Conservation (phyloP, 2,113 vertebrate species). For the Xiphophorus hellerii region DNA sequence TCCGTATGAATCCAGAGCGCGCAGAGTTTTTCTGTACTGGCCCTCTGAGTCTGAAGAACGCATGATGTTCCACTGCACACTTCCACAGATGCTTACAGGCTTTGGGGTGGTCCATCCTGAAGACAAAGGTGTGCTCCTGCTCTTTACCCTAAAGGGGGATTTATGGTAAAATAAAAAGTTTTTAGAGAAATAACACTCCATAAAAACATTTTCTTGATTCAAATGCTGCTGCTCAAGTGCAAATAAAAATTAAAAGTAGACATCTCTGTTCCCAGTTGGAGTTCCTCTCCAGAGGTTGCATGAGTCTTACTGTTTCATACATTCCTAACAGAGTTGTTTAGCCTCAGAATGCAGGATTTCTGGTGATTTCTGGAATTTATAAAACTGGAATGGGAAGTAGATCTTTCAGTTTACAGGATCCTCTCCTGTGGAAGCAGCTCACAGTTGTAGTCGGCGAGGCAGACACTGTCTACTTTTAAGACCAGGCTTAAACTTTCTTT, state of each 20-base stretch:
- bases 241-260: background rate
- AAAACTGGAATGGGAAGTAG: too few relatives aligned
- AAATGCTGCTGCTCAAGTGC: background rate
- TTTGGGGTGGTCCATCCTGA: constrained; percentile 96
- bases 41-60: constrained; percentile 95
- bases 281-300: background rate
- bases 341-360: too few relatives aligned
- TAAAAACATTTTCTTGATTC: background rate
- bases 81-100: constrained; percentile 99
- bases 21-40: constrained; percentile 90
- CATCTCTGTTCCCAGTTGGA: background rate
- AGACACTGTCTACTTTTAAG: too few relatives aligned
- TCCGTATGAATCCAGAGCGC: constrained; percentile 90
- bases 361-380: too few relatives aligned
- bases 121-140: constrained; percentile 98
- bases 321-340: too few relatives aligned
- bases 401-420: too few relatives aligned
- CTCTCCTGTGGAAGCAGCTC: too few relatives aligned
- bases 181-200: background rate
- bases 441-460: too few relatives aligned
- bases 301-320: background rate
- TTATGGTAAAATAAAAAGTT: background rate
- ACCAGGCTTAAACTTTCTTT: too few relatives aligned
- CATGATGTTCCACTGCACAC: constrained; percentile 96
- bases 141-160: constrained; percentile 88